Base-by-base conservation (phyloP, 2,113 vertebrate genomes). In the Bos indicus region DNA sequence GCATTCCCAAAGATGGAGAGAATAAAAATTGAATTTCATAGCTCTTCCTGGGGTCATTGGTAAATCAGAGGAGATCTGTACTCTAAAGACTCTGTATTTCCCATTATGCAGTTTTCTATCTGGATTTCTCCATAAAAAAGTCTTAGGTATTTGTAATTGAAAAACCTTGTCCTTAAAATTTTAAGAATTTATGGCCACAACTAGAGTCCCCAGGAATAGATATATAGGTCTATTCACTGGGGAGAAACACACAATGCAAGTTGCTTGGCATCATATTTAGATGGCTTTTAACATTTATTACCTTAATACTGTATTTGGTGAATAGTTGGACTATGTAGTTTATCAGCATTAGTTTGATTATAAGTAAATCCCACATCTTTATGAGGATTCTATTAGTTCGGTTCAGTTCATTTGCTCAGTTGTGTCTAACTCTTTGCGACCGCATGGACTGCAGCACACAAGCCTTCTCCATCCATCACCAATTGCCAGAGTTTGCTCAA, bases 211-310 rank as follows among this genome's bases (percentile, higher is more conserved):
- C 8, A 12, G 43, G 43, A n/a, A n/a, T 13, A 2, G 30, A 2
- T n/a, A 26, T 77, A 33, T 43, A 59, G 21, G 30, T 59, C 25
- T 88, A 2, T 60, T 81, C 16, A 33, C 1, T 40, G 43, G 30
- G 30, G 21, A 1, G 5, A 52, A 54, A n/a, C 48, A 19, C 4
- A 33, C 1, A 4, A 2, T 15, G 60, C 2, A 56, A 26, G 11
- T 88, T 36, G 15, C 19, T 46, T 33, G 46, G 21, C 8, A 28
- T 82, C 4, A 17, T 19, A 30, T 21, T 9, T 62, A 67, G 46
- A 80, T 21, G 48, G 2, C 3, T 90, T 90, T 84, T 60, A 74
- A 91, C 52, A 33, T 28, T 28, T 13, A 26, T 57, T 36, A 51
- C 46, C 7, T 81, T 56, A 7, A n/a, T 48, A 57, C 10, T 59